phyloP scores from a whole-genome alignment of 2,888 invertebrate species.

The Thecophora atra region DNA sequence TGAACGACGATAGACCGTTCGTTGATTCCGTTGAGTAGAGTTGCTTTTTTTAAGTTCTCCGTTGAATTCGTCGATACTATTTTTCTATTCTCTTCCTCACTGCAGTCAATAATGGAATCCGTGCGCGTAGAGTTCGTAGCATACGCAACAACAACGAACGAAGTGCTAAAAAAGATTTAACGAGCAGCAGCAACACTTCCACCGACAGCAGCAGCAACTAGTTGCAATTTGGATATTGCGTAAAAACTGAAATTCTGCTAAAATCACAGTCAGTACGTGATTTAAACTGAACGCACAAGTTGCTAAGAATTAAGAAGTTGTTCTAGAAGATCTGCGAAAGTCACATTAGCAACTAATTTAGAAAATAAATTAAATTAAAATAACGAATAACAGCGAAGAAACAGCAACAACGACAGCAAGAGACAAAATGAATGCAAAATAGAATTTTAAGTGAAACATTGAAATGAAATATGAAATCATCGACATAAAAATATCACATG shows the following conservation, averaged over 20 bases:
- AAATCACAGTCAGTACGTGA: conserved; percentile 11
- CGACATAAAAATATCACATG: conserved; percentile 33
- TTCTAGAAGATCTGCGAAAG: no score
- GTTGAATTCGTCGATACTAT: conserved; percentile 9
- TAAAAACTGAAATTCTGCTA: not conserved
- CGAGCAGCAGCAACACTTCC: conserved; percentile 36
- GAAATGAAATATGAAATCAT: conserved; percentile 31
- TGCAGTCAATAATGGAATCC: not conserved
- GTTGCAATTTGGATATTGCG: not conserved
- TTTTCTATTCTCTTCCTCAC: not conserved
- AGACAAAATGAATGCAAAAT: not conserved
- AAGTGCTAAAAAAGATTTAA: not conserved
- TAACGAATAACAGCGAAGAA: not conserved
- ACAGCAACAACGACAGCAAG: conserved; percentile 35
- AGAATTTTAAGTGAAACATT: conserved; percentile 20
- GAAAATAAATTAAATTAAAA: not conserved
- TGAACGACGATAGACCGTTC: conserved; percentile 33
- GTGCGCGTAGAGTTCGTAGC: not conserved
- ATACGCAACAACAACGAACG: not conserved
- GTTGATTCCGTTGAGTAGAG: conserved; percentile 36
- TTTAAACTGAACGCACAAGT: not conserved
- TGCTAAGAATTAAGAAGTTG: not conserved
- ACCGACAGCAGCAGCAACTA: conserved; percentile 1
- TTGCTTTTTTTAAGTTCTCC: conserved; percentile 31
- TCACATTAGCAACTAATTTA: no score